These are phyloP conservation scores for Latrodectus hesperus DNA, from an alignment of 2,888 invertebrate genomes.

Conservation along the genomic window DNA sequence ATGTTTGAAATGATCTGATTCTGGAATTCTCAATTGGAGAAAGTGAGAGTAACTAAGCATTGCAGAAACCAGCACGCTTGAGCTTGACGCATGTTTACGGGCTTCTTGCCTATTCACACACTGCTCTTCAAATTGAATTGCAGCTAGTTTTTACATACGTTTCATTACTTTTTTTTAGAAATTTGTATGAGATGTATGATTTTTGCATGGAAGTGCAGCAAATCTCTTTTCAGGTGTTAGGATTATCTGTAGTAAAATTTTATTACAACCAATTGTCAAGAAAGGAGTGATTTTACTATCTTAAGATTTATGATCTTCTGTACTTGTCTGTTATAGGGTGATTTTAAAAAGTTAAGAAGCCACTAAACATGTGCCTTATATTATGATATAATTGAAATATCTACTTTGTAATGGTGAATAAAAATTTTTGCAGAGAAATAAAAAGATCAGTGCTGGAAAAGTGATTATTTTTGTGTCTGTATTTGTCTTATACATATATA, in stretches of 20 bases:
- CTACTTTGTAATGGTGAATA: constrained; percentile 55
- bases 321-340: constrained; percentile 26
- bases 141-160: constrained; percentile 34
- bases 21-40: constrained; percentile 33
- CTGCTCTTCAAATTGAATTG: constrained; percentile 34
- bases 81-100: constrained; percentile 67
- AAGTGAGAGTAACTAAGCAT: constrained; percentile 54
- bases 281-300: constrained; percentile 31
- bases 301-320: constrained; percentile 45
- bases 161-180: constrained; percentile 16
- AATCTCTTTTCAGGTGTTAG: constrained; percentile 1
- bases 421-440: constrained; percentile 64
- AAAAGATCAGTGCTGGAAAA: constrained; percentile 65
- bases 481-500: too few species aligned
- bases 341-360: constrained; percentile 64
- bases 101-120: constrained; percentile 58
- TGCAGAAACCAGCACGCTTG: constrained; percentile 65
- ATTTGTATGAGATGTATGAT: constrained; percentile 21
- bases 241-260: background rate
- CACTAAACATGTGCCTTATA: constrained; percentile 67
- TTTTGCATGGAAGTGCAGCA: constrained; percentile 7
- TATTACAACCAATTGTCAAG: constrained; percentile 12
- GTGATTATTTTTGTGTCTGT: too few species aligned
- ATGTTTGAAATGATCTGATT: constrained; percentile 54
- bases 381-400: constrained; percentile 53